Evolutionary conservation across 1,140 invertebrate species (phyloP), one percentile per base, ranked within the genome.

Genomic region (Drosophila repleta): DNA sequence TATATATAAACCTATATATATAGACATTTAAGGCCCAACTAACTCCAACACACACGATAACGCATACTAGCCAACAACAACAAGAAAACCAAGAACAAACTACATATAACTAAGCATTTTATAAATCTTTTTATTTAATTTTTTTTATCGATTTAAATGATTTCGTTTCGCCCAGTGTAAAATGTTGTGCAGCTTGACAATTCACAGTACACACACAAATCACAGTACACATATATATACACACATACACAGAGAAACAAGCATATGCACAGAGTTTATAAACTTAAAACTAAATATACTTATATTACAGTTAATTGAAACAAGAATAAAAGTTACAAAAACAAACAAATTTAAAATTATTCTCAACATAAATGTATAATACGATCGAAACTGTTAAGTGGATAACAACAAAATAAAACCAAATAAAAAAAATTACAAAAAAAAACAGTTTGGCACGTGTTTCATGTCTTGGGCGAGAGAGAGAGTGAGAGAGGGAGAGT

Each of bases 41-140:
- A 78, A 81, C 79, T 74, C 74, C 29, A 57, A 41, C 49, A 63
- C 35, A 53, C 37, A 75, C n/a, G n/a, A 80, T 29, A 83, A 83
- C 80, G 77, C 76, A 85, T 84, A 84, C 80, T 84, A 84, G 80
- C 80, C 80, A 81, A 80, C 73, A 73, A 56, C 41, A 68, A 41
- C 62, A 74, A 72, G 35, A 66, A 57, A 20, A 76, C 29, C 32
- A 72, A 51, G 24, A 65, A 37, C 11, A 58, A 67, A 60, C 63
- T 61, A 58, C 39, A 69, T 18, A 18, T 48, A 52, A 15, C 26
- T 32, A 52, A 46, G 18, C 76, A 80, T 80, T 84, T 74, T 74
- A 69, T 63, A 15, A 48, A 74, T 26, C 37, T 58, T 61, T 65
- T 69, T 79, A 71, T 57, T 58, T 66, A 7, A 15, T 20, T 60